Evolutionary conservation across 2,797 vertebrate genomes (phyloP).

Genomic region (Craterocephalus amniculus): DNA sequence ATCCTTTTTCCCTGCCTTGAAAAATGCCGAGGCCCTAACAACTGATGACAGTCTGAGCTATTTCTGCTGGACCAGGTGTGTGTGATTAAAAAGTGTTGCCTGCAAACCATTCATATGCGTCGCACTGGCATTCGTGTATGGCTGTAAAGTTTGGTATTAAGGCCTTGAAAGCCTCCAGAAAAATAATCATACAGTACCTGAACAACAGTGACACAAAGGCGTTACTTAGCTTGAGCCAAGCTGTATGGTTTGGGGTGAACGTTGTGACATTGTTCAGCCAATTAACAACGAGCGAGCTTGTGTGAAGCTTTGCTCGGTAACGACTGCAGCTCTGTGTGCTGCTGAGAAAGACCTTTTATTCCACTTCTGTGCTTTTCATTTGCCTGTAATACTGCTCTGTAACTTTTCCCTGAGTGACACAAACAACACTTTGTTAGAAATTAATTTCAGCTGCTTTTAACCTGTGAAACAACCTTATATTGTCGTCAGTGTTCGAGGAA

Average conservation of each 20-base stretch:
- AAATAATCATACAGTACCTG: conserved; percentile 59
- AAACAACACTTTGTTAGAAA: conserved; percentile 34
- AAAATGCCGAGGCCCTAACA: conserved; percentile 59
- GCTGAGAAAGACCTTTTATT: conserved; percentile 51
- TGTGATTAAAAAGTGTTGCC: conserved; percentile 76
- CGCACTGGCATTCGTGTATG: conserved; percentile 68
- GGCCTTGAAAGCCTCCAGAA: conserved; percentile 63
- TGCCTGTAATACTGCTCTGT: conserved; percentile 50
- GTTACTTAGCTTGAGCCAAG: conserved; percentile 71
- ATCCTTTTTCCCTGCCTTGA: conserved; percentile 62
- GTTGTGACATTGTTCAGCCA: conserved; percentile 76
- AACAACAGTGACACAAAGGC: conserved; percentile 78
- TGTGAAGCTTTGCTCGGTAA: conserved; percentile 61
- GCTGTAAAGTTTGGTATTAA: conserved; percentile 73
- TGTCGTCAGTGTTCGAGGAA: too few species aligned
- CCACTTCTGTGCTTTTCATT: conserved; percentile 41
- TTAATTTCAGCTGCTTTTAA: conserved; percentile 39
- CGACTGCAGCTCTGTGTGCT: conserved; percentile 49
- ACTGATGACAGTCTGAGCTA: conserved; percentile 62
- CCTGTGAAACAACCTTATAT: not conserved
- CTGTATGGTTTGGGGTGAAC: conserved; percentile 68
- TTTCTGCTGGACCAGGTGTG: conserved; percentile 77
- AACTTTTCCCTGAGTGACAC: conserved; percentile 31
- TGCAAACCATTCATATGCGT: conserved; percentile 75
- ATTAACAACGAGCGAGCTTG: conserved; percentile 63